Conservation (phyloP, 2,113 vertebrate genomes). For the Gorsachius goisagi region DNA sequence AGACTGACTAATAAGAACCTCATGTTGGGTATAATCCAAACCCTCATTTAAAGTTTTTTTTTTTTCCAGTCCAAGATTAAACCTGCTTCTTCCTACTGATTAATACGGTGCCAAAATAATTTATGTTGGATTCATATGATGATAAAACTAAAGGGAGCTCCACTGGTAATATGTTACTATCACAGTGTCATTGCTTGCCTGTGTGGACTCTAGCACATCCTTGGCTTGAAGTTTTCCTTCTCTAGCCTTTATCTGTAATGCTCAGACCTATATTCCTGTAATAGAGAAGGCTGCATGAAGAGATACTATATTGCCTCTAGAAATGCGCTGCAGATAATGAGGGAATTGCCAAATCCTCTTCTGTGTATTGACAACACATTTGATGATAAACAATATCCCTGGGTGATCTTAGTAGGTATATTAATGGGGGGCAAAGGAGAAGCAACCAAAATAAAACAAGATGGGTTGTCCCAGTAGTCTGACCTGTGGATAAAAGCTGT, state of each 20-base stretch:
- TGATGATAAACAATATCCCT: neutral
- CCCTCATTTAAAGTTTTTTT: neutral
- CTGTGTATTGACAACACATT: neutral
- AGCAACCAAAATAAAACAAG: neutral
- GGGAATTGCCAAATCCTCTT: neutral
- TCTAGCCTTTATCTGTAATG: neutral
- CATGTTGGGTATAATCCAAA: conserved; percentile 24
- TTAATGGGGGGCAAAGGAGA: neutral
- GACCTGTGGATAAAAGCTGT: neutral
- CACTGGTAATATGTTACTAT: neutral
- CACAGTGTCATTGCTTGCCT: neutral
- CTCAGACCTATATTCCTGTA: neutral
- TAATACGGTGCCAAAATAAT: conserved; percentile 35
- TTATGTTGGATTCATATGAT: neutral
- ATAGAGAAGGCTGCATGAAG: neutral
- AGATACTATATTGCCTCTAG: neutral
- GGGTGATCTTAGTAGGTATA: neutral
- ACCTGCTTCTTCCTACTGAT: conserved; percentile 10
- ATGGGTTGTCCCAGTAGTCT: neutral
- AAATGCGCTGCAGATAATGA: neutral
- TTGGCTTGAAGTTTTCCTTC: neutral
- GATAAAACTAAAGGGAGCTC: neutral
- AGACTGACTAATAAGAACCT: conserved; percentile 5
- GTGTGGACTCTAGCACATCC: neutral
- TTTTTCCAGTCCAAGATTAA: conserved; percentile 30